Conservation (phyloP, 2,797 vertebrate genomes). For the Triplophysa bombifrons region DNA sequence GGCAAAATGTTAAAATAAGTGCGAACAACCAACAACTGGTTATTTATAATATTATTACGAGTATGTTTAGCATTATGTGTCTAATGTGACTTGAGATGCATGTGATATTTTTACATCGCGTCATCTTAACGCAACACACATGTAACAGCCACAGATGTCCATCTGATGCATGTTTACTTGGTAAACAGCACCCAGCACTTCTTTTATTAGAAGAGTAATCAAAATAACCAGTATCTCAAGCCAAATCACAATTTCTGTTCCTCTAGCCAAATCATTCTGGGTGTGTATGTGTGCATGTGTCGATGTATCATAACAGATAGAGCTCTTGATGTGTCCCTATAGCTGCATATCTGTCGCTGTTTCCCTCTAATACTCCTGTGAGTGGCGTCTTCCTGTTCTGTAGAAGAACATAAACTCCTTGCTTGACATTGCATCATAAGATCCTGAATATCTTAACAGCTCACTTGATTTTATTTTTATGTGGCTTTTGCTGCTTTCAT, state of each 20-base stretch:
- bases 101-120: not conserved
- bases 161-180: not conserved
- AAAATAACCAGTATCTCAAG: not conserved
- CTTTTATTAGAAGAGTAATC: not conserved
- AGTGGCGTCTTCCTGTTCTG: not conserved
- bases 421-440: not conserved
- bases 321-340: conserved; percentile 4
- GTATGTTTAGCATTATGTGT: not conserved
- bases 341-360: conserved; percentile 22
- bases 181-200: too few relatives aligned
- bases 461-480: not conserved
- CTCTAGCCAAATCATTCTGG: not conserved
- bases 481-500: not conserved
- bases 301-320: not conserved
- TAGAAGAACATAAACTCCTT: conserved; percentile 12
- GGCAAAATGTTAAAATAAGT: too few relatives aligned
- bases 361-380: conserved; percentile 2
- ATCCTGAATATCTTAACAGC: not conserved
- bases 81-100: not conserved
- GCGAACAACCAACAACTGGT: too few relatives aligned
- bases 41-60: too few relatives aligned
- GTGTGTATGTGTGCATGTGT: not conserved
- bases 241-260: not conserved
- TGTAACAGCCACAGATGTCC: not conserved
- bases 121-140: not conserved